phyloP scores from a whole-genome alignment of 2,888 invertebrate genomes.

The Noctuana brunneofusca region DNA sequence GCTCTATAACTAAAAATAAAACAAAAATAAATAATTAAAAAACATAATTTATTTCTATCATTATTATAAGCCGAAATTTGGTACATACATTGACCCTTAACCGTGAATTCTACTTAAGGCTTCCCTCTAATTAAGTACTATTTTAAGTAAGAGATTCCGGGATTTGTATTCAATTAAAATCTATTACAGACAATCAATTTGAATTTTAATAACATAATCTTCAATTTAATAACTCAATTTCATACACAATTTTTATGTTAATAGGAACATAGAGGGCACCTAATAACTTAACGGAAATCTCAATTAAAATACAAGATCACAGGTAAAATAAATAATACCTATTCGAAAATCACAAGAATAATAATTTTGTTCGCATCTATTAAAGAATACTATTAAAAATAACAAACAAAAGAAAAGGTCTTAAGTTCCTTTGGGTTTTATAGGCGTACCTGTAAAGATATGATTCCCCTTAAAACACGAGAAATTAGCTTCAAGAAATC shows the following conservation, averaged over 20 bases:
- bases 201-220: slow-evolving; percentile 6
- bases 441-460: slow-evolving; percentile 77
- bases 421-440: slow-evolving; percentile 68
- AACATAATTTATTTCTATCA: slow-evolving; percentile 76
- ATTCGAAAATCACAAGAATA: slow-evolving; percentile 26
- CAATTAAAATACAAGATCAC: slow-evolving; percentile 54
- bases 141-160: slow-evolving; percentile 77
- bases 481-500: slow-evolving; percentile 18
- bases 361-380: slow-evolving; percentile 39
- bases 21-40: slow-evolving; percentile 62
- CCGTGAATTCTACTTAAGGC: slow-evolving; percentile 60
- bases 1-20: slow-evolving; percentile 71
- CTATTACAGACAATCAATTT: slow-evolving; percentile 33
- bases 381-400: slow-evolving; percentile 49
- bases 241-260: slow-evolving; percentile 39
- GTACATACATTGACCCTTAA: slow-evolving; percentile 62
- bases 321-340: slow-evolving; percentile 41
- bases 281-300: slow-evolving; percentile 55
- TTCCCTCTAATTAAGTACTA: slow-evolving; percentile 77
- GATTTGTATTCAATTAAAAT: slow-evolving; percentile 40
- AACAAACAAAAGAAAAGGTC: slow-evolving; percentile 58
- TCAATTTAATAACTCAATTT: slow-evolving; percentile 39
- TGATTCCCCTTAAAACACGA: slow-evolving; percentile 34
- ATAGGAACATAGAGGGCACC: slow-evolving; percentile 69
- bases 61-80: slow-evolving; percentile 57